Evolutionary conservation across 2,113 vertebrate species (phyloP), one percentile per base, ranked within the genome.

Genomic region (Phyllostomus hastatus): DNA sequence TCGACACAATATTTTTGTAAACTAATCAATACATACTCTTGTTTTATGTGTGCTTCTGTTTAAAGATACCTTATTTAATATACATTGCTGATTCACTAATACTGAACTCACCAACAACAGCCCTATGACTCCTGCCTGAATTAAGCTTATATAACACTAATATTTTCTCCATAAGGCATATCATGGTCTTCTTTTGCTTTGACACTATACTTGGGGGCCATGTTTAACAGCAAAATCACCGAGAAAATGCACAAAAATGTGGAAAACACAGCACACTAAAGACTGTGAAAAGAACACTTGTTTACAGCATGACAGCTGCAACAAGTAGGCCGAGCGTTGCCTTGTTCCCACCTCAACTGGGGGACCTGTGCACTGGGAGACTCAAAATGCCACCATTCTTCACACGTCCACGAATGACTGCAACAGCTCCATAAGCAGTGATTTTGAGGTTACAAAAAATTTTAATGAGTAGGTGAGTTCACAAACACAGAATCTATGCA

Each of bases 401-500:
- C 17, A 7, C 46, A 83, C 33, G 24, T 50, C 78, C 17, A 4
- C 0, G 43, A 35, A 38, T 19, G 61, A 64, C 85, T 78, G 41
- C 6, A 4, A 41, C 82, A 28, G 48, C 75, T 66, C 61, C 3
- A 0, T 33, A 72, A 66, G 52, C n/a, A 41, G 10, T 85, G 86
- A 85, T 57, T 79, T 78, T 76, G 57, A 94, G 54, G 82, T 88
- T 86, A 84, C 38, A 70, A 84, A 95, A 92, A 72, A 83, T 54
- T 6, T 52, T 64, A 91, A 85, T 8, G 31, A 96, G 81, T 48
- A 79, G 80, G 52, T 64, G 26, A 95, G 64, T 88, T 43, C 67
- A 76, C 59, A 88, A 85, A 94, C 59, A 84, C 64, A 50, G 70
- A 95, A 57, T 59, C 50, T 95, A 91, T 88, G 84, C 91, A 64